phyloP scores from a whole-genome alignment of 2,797 vertebrate species.

The Arrhamphus sclerolepis region DNA sequence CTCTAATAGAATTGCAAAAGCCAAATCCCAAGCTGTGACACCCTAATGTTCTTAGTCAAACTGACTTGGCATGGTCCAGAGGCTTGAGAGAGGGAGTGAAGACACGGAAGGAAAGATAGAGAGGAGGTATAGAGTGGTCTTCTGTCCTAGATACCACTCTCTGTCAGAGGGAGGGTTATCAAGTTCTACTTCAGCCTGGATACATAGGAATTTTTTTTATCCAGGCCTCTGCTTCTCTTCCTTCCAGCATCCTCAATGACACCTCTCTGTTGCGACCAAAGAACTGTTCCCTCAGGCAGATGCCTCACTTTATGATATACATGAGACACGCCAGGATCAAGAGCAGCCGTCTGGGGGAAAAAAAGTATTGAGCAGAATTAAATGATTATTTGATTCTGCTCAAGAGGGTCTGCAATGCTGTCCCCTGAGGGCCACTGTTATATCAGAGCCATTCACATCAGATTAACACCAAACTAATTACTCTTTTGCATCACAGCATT shows the following conservation, averaged over 20 bases:
- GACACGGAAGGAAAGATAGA: conserved; percentile 31
- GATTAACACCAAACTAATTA: conserved; percentile 53
- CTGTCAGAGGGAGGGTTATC: conserved; percentile 56
- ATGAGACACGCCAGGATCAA: conserved; percentile 59
- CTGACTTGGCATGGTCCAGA: conserved; percentile 65
- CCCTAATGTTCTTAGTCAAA: conserved; percentile 79
- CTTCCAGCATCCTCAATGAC: conserved; percentile 42
- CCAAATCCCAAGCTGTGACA: conserved; percentile 79
- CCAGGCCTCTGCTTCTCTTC: conserved; percentile 58
- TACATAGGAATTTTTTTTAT: conserved; percentile 60
- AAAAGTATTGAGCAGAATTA: conserved; percentile 66
- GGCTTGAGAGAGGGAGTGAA: conserved; percentile 50
- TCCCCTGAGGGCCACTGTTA: conserved; percentile 64
- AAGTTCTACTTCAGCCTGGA: conserved; percentile 59
- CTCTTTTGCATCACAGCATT: conserved; percentile 58
- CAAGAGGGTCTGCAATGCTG: conserved; percentile 40
- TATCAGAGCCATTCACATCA: conserved; percentile 58
- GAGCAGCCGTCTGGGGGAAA: conserved; percentile 46
- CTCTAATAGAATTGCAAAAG: conserved; percentile 79
- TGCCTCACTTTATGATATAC: conserved; percentile 48
- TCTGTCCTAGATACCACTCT: conserved; percentile 67
- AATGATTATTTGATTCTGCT: conserved; percentile 68
- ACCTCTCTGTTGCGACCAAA: conserved; percentile 62
- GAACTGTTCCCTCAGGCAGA: conserved; percentile 32
- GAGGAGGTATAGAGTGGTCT: conserved; percentile 34